Conservation (phyloP, 30 jellyfish, hydroid and myxozoan genomes). For the Hydractinia symbiolongicarpus region DNA sequence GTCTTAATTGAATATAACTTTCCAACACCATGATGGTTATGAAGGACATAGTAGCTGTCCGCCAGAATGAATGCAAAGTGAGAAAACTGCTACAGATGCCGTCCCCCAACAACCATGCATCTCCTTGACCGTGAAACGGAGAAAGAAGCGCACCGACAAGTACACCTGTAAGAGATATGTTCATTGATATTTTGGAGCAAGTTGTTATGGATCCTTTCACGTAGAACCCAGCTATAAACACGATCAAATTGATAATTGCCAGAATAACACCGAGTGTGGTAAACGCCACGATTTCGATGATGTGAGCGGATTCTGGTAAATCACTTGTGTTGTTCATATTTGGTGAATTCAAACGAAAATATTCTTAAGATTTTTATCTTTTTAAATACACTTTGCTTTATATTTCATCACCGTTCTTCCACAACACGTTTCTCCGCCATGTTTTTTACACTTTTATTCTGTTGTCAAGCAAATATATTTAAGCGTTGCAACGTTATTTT, state of each 20-base stretch:
- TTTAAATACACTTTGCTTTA: not conserved
- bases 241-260: not conserved
- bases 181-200: not conserved
- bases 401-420: too few relatives aligned
- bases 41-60: not conserved
- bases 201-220: not conserved
- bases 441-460: too few relatives aligned
- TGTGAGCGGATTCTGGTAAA: not conserved
- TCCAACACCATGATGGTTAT: not conserved
- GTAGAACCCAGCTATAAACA: conserved; percentile 8
- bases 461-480: too few relatives aligned
- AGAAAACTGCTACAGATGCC: not conserved
- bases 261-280: conserved; percentile 11
- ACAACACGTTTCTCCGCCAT: too few relatives aligned
- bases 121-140: conserved; percentile 22
- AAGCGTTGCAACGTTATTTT: too few relatives aligned
- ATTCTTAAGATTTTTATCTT: too few relatives aligned
- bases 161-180: not conserved
- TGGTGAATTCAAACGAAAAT: too few relatives aligned
- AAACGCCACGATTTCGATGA: not conserved
- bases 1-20: not conserved
- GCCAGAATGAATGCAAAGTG: conserved; percentile 14
- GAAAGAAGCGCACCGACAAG: conserved; percentile 1
- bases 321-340: not conserved
- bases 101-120: conserved; percentile 11